Base-by-base conservation (phyloP, 2,888 invertebrate species). In the Drosophila anomelani region DNA sequence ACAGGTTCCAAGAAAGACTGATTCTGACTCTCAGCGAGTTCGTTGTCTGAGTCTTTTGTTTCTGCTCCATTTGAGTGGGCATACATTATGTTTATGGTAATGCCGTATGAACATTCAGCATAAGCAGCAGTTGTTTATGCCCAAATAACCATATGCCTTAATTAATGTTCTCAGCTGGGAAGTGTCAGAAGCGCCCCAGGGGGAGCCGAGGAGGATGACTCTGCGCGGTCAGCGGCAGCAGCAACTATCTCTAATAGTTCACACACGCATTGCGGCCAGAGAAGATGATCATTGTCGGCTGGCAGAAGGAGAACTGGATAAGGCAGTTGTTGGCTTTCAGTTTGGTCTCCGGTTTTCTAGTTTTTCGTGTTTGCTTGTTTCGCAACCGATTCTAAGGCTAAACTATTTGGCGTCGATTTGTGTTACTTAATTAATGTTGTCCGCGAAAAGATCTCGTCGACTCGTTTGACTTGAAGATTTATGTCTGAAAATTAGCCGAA, bases 11-110 rank as follows among this genome's bases (percentile, higher is more conserved):
- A 51, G 56, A 66, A 41, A 74, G 57, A 82, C 85, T 82, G 73
- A 87, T 75, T 84, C 73, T 72, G 41, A 13, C 34, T 41, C 38
- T 39, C 59, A 13, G 29, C 13, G 55, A 56, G 61, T 57, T 46
- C 51, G 67, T 66, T 80, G 71, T 57, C 62, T 71, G 63, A 72
- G 68, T 76, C 64, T 58, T 67, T 56, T 68, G 58, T 47, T 61
- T 29, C n/a, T 15, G 38, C 59, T 60, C 58, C 41, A 39, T 12
- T 41, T 67, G 63, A 54, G 67, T 51, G 29, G 55, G 62, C 75
- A 64, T 81, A 41, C 34, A 56, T 79, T 82, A 87, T 87, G 81
- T 49, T 64, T 82, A 82, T 87, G 85, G 56, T 69, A 87, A 80
- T 86, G 26, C 26, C 12, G 4, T 32, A 4, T n/a, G 34, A 62